These are phyloP conservation scores for Oncopodura yosiiana DNA, from an alignment of 1,140 invertebrate species.

Conservation along the genomic window DNA sequence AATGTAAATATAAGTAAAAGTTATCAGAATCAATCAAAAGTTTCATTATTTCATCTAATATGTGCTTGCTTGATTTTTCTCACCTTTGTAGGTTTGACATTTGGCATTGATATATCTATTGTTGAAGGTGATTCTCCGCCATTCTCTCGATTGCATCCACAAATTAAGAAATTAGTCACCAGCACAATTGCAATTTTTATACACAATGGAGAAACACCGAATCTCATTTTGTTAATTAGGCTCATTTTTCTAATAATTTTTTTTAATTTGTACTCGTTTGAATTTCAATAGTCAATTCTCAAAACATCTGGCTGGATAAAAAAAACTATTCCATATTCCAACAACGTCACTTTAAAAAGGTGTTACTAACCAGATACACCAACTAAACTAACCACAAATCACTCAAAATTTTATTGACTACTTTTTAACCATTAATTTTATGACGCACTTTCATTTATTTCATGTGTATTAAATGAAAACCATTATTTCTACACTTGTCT, in stretches of 20 bases:
- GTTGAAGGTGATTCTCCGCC: background rate
- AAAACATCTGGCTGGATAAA: too few relatives aligned
- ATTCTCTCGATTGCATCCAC: background rate
- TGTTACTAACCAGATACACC: too few relatives aligned
- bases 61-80: background rate
- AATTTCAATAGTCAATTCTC: background rate
- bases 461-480: too few relatives aligned
- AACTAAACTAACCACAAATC: too few relatives aligned
- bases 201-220: background rate
- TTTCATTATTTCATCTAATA: background rate
- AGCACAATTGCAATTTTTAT: background rate
- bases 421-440: too few relatives aligned
- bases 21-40: background rate
- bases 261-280: too few relatives aligned
- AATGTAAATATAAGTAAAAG: slow-evolving; percentile 4
- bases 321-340: too few relatives aligned
- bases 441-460: too few relatives aligned
- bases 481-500: too few relatives aligned
- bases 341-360: too few relatives aligned
- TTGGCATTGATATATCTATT: slow-evolving; percentile 29
- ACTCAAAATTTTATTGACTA: too few relatives aligned
- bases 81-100: slow-evolving; percentile 30
- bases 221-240: background rate
- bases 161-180: background rate
- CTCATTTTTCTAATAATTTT: background rate